Conservation (phyloP, 2,888 invertebrate genomes). For the Standfussiana lucernea region DNA sequence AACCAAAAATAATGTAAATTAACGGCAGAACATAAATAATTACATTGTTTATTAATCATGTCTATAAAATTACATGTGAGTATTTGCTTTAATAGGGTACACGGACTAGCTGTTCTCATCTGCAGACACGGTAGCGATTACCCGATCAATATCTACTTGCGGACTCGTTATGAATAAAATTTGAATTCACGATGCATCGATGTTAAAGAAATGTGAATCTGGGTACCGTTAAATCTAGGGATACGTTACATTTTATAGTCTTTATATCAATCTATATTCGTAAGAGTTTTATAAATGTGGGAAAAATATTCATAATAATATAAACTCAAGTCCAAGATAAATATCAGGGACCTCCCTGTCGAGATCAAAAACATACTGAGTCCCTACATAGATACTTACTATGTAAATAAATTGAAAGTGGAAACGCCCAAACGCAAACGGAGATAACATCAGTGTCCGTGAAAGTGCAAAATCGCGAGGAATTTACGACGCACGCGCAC, state of each 20-base stretch:
- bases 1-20: background rate
- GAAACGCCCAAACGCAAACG: constrained; percentile 19
- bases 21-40: background rate
- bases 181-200: background rate
- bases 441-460: constrained; percentile 48
- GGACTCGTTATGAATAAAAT: background rate
- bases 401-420: constrained; percentile 53
- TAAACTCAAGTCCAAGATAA: background rate
- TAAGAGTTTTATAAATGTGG: background rate
- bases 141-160: background rate
- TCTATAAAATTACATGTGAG: background rate
- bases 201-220: background rate
- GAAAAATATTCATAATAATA: background rate
- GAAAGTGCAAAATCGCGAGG: constrained; percentile 47
- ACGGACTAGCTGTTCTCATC: constrained; percentile 17
- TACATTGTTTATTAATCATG: background rate
- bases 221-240: background rate
- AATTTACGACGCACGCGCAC: constrained; percentile 48
- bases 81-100: background rate
- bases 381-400: background rate
- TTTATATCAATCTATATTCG: background rate
- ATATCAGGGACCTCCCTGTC: background rate
- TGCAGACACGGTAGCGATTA: background rate
- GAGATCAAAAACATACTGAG: background rate
- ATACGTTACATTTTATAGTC: background rate